phyloP scores from a whole-genome alignment of 2,113 vertebrate genomes.

The Scatophagus argus region DNA sequence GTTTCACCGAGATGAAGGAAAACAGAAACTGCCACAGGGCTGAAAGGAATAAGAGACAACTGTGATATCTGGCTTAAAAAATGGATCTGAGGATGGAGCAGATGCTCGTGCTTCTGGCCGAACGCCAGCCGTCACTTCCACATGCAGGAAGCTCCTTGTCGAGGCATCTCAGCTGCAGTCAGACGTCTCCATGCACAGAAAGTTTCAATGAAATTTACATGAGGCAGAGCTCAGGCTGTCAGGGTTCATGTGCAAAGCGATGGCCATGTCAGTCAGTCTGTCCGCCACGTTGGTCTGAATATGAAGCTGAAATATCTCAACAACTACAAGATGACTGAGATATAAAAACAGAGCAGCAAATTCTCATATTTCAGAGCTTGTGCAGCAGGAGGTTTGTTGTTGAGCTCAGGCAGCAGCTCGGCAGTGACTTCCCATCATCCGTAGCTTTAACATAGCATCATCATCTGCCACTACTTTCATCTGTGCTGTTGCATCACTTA shows the following conservation, averaged over 20 bases:
- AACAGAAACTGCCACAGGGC: neutral
- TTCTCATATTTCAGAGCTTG: neutral
- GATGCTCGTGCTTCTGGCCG: neutral
- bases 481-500: neutral
- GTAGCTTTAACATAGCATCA: slow-evolving; percentile 37
- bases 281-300: no score
- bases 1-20: neutral
- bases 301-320: no score
- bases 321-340: neutral
- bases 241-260: neutral
- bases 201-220: neutral
- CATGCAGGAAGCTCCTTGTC: neutral
- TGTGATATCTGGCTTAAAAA: neutral
- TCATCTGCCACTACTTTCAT: neutral
- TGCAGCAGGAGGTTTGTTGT: neutral
- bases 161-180: neutral
- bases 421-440: slow-evolving; percentile 17
- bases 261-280: no score
- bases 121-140: neutral
- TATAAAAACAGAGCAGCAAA: neutral
- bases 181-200: neutral
- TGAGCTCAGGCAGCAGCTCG: slow-evolving; percentile 11
- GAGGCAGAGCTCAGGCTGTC: neutral
- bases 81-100: neutral
- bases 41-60: neutral